Percentiles rank a stretch among this genome's conserved stretches.
Evolutionary conservation across 2,888 invertebrate genomes (phyloP).

Genomic region (Morpho achilles): DNA sequence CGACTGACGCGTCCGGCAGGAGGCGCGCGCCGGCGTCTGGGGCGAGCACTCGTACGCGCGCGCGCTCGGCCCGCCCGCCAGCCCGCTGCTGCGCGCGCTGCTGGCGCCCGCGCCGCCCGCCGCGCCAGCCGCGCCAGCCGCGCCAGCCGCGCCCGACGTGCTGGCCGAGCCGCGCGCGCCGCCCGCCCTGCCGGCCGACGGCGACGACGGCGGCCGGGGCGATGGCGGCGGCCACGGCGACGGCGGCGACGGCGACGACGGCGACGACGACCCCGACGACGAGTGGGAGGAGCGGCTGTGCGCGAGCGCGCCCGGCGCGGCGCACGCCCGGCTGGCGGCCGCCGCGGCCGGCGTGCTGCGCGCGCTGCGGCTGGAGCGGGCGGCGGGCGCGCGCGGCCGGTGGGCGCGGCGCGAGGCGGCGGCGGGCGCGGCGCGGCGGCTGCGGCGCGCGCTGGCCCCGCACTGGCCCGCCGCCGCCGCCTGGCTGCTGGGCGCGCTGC

Average conservation of each 20-base stretch:
- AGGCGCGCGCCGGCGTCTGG: slow-evolving; percentile 47
- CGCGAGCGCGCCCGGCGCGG: slow-evolving; percentile 36
- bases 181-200: slow-evolving; percentile 12
- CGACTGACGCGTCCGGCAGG: slow-evolving; percentile 18
- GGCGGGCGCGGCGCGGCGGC: slow-evolving; percentile 44
- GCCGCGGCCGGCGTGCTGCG: slow-evolving; percentile 43
- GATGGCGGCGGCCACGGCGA: slow-evolving; percentile 23
- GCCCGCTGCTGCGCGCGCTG: slow-evolving; percentile 34
- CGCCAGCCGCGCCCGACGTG: slow-evolving; percentile 26
- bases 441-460: slow-evolving; percentile 44
- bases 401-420: slow-evolving; percentile 38
- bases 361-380: slow-evolving; percentile 42
- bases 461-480: slow-evolving; percentile 38
- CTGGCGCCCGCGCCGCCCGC: slow-evolving; percentile 38
- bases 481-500: slow-evolving; percentile 53
- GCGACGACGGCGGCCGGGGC: slow-evolving; percentile 12
- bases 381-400: slow-evolving; percentile 27
- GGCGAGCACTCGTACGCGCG: slow-evolving; percentile 66
- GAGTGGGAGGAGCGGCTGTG: slow-evolving; percentile 41
- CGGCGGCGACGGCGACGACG: slow-evolving; percentile 21
- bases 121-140: slow-evolving; percentile 22
- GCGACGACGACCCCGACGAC: slow-evolving; percentile 41
- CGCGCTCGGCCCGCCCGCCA: slow-evolving; percentile 33
- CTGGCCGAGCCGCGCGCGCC: slow-evolving; percentile 26
- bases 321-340: slow-evolving; percentile 30